Base-by-base conservation (phyloP, 1,140 invertebrate species). In the Cotesia typhae region DNA sequence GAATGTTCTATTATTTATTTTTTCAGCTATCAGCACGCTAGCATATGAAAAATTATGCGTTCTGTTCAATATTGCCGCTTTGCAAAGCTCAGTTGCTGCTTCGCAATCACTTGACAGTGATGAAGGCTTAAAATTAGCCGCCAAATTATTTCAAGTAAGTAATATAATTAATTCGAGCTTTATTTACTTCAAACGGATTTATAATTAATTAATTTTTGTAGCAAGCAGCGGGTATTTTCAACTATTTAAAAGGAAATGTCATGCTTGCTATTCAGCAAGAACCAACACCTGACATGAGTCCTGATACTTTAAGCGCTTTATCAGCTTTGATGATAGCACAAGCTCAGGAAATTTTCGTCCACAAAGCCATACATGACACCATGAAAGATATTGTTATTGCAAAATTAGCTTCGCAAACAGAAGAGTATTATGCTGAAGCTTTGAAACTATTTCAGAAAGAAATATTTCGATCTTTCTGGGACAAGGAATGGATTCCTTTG, bases 301-400 rank as follows among this genome's bases (percentile, higher is more conserved):
- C 96, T 5, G 98, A 99, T 75, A 95, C 96, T 3, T 88, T 99
- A 6, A 89, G 89, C 69, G 94, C 96, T 41, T 87, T 99, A 7
- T 90, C 93, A 37, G 88, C 92, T 10, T 86, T 99, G 60, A 99
- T 99, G 97, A 85, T 99, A 0, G 97, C 98, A 5, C 98, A 99
- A 86, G 98, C 96, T 0, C 98, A 99, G 88, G 98, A 99, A 88
- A 93, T 97, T 71, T 96, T 99, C 83, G 96, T 96, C 61, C 90
- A 94, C 71, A 99, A 99, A 88, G 96, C 96, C 36, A 94, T 96
- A 67, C 91, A 94, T 83, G 96, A 98, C 87, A 92, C 93, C 73
- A 98, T 98, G 96, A 99, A 98, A 83, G 94, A 97, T 79, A 90
- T 89, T 66, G 92, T 98, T 77, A 90, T 99, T 73, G 96, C 97